Evolutionary conservation across 2,113 vertebrate species (phyloP).

Genomic region (Gymnobelideus leadbeateri): DNA sequence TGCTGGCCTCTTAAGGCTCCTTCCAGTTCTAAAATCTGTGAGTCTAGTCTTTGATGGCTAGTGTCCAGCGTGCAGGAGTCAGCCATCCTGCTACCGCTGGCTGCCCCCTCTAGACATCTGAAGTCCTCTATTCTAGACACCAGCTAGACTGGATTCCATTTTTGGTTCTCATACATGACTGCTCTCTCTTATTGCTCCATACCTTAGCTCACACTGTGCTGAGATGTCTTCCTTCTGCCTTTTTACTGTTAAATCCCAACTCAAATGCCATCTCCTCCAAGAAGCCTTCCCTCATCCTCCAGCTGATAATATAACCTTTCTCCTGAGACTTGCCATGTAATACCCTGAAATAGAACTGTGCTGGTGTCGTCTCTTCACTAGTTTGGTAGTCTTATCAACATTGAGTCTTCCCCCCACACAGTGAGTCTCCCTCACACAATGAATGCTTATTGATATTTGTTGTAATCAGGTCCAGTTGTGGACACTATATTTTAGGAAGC

Average conservation of each 20-base stretch:
- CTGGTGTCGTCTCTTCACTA: not conserved
- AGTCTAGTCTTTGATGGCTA: not conserved
- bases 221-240: not conserved
- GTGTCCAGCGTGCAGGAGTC: not conserved
- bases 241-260: not conserved
- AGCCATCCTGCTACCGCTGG: not conserved
- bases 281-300: not conserved
- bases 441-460: not conserved
- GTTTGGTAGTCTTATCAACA: not conserved
- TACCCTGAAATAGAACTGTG: not conserved
- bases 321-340: not conserved
- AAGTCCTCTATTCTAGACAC: not conserved
- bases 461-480: not conserved
- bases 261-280: not conserved
- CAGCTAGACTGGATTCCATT: not conserved
- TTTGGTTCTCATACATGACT: not conserved
- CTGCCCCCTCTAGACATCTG: not conserved
- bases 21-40: not conserved
- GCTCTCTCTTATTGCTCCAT: not conserved
- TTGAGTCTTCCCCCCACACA: not conserved
- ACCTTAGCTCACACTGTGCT: not conserved
- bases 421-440: not conserved
- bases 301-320: not conserved
- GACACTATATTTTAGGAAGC: not conserved
- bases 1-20: not conserved